Base-by-base conservation (phyloP, 2,888 invertebrate genomes). In the Diarsia rubi region DNA sequence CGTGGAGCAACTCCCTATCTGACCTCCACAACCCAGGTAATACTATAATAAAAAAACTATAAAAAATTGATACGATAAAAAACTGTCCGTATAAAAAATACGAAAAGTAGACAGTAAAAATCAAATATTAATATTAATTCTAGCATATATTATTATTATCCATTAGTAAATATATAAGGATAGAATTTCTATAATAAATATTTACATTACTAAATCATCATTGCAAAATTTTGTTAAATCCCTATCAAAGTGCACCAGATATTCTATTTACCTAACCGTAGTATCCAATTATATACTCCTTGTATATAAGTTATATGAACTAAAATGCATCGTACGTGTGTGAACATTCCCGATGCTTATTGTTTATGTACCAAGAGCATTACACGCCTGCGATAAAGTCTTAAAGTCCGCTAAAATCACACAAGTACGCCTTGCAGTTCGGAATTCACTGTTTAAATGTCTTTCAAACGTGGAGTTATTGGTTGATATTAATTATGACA, bases 341-440 rank as follows among this genome's bases (percentile, higher is more conserved):
- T 57, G 37, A 45, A 49, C 68, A 60, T 69, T 62, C 31, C 14
- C 42, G 24, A 66, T 75, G 27, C 70, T 52, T 44, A 73, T 66
- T 71, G 63, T 72, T 60, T 67, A 60, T 52, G 19, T 24, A 37
- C 54, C 42, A 44, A 60, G 21, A 57, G 68, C 69, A 72, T 54
- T 54, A 54, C 67, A 69, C 37, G 67, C 60, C 24, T 60, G 2
- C 42, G 49, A 59, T 44, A 49, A 3, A 57, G 63, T 44, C 54
- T 52, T 72, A 54, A 49, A 75, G 31, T 69, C 57, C 4, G 42
- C 60, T 62, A 63, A 69, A 66, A n/a, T 69, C 71, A 63, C 62
- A 62, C 12, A 42, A 54, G 0, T 27, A 8, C 59, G 52, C 24
- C 42, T 60, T 67, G 44, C 54, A 69, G 24, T 59, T 45, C 57